A percentile compares a stretch with the other conserved stretches of the same genome.
Evolutionary conservation across 2,888 invertebrate species (phyloP).

Genomic region (Leucoptera coffeella): DNA sequence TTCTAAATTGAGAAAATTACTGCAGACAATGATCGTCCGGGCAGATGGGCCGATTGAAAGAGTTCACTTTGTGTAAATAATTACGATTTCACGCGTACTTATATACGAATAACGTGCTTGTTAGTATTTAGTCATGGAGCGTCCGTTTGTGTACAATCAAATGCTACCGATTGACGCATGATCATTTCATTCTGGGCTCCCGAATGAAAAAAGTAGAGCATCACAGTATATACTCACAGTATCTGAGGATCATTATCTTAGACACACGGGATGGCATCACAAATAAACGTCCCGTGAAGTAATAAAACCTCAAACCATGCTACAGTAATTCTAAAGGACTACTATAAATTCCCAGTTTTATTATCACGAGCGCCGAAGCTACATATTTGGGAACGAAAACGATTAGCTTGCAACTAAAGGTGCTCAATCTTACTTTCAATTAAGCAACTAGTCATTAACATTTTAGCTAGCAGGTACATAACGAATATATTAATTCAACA

Average conservation of each 20-base stretch:
- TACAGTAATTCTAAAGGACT: slow-evolving; percentile 47
- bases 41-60: slow-evolving; percentile 13
- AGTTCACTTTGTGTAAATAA: slow-evolving; percentile 26
- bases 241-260: too few species aligned
- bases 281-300: slow-evolving; percentile 45
- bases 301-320: slow-evolving; percentile 47
- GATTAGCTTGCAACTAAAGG: too few species aligned
- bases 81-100: slow-evolving; percentile 44
- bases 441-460: too few species aligned
- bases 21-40: slow-evolving; percentile 7
- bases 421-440: too few species aligned
- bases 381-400: too few species aligned
- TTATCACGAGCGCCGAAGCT: too few species aligned
- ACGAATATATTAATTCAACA: too few species aligned
- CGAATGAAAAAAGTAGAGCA: too few species aligned
- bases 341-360: slow-evolving; percentile 52
- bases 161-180: slow-evolving; percentile 2
- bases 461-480: too few species aligned
- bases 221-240: too few species aligned
- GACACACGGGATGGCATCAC: too few species aligned
- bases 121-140: slow-evolving; percentile 37
- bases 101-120: slow-evolving; percentile 23
- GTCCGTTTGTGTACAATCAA: slow-evolving; percentile 19
- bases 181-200: too few species aligned
- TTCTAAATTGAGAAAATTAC: slow-evolving; percentile 4